Evolutionary conservation across 92 coral and sea anemone genomes (phyloP), one percentile per base, ranked within the genome.

Genomic region (Paramuricea clavata): DNA sequence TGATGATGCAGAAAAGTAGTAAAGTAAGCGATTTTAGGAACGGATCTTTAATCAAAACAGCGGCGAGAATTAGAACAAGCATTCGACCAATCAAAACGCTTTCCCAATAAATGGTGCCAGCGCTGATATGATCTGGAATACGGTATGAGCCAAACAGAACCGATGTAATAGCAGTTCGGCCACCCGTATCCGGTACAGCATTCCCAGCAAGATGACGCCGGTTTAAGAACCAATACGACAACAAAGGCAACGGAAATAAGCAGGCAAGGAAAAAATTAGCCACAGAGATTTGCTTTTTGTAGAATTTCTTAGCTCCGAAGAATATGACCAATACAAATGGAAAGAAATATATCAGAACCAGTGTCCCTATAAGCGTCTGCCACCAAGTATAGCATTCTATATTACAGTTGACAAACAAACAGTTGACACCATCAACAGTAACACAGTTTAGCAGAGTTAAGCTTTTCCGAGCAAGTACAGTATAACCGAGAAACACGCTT

Each of bases 321-420:
- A 26, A 76, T 11, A 76, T 8, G 25, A 76, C 68, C 25, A 76
- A 31, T 12, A 50, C 82, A 50, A 76, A 76, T 6, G 82, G 82
- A 44, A 76, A 13, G 15, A 76, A 25, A n/a, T 49, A 35, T 19
- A 76, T 32, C 34, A 71, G 43, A 83, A 83, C 47, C n/a, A 33
- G 19, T 2, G 49, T 83, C 25, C 32, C 23, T 1, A 91, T 27
- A 30, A 86, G 10, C 41, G 54, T n/a, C 49, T 91, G 94, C 94
- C 94, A 91, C 94, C 94, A 88, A 11, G 89, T 91, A 78, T 88
- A 91, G 56, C 94, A 91, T 11, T 43, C 68, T 15, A 88, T 79
- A 67, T 85, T 88, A 21, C 92, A 91, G 56, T 91, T 91, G 19
- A 72, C 76, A 47, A 78, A 88, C 56, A 91, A 78, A 35, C 83